Evolutionary conservation across 2,797 vertebrate species (phyloP).

Genomic region (Hemitrygon akajei): DNA sequence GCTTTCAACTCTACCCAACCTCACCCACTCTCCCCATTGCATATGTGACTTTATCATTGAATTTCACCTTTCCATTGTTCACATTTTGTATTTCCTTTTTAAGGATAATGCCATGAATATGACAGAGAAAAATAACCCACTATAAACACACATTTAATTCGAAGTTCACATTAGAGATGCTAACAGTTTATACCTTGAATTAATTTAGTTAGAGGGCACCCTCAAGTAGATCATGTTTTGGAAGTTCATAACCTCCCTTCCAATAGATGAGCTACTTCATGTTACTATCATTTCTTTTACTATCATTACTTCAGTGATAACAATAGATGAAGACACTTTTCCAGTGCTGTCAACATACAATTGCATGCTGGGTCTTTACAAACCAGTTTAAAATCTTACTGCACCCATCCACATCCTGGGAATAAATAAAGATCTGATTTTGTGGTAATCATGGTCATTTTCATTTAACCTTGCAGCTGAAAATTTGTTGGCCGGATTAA

Average conservation of each 20-base stretch:
- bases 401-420: too few relatives aligned
- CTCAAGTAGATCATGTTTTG: not conserved
- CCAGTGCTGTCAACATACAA: not conserved
- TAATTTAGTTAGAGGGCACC: not conserved
- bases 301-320: not conserved
- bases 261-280: not conserved
- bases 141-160: not conserved
- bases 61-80: not conserved
- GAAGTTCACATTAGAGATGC: not conserved
- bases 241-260: not conserved
- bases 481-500: too few relatives aligned
- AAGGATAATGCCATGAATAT: not conserved
- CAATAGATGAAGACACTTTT: not conserved
- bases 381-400: not conserved
- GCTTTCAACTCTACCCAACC: constrained; percentile 11
- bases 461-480: too few relatives aligned
- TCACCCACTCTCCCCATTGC: not conserved
- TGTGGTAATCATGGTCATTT: too few relatives aligned
- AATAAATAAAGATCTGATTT: too few relatives aligned
- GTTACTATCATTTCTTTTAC: not conserved
- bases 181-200: not conserved
- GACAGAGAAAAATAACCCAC: not conserved
- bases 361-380: not conserved
- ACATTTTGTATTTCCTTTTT: not conserved
- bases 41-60: not conserved